These are phyloP conservation scores for Menidia beryllina DNA, from an alignment of 2,113 vertebrate genomes.

Conservation along the genomic window DNA sequence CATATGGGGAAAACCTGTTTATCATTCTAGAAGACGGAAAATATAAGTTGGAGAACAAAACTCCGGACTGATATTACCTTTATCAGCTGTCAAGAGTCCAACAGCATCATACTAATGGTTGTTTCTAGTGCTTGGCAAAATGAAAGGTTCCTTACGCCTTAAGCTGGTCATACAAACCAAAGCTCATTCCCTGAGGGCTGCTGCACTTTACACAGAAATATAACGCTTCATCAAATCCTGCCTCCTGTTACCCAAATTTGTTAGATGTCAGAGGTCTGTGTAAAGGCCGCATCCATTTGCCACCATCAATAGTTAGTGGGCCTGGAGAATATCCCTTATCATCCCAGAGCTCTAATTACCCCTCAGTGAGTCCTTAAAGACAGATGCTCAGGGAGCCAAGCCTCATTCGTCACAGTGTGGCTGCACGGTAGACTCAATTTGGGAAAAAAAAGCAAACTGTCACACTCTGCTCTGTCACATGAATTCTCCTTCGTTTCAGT, in stretches of 20 bases:
- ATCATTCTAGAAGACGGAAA: too few species aligned
- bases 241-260: slow-evolving; percentile 39
- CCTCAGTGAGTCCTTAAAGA: slow-evolving; percentile 73
- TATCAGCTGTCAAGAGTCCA: too few species aligned
- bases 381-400: slow-evolving; percentile 78
- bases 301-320: slow-evolving; percentile 58
- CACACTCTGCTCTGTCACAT: slow-evolving; percentile 76
- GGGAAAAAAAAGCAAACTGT: slow-evolving; percentile 73
- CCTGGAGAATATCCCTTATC: slow-evolving; percentile 64
- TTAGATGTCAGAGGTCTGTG: slow-evolving; percentile 64
- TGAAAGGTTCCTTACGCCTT: slow-evolving; percentile 15
- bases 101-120: slow-evolving; percentile 17
- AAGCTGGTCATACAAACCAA: slow-evolving; percentile 34
- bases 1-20: background rate
- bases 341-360: slow-evolving; percentile 74
- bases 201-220: slow-evolving; percentile 62
- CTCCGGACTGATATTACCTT: too few species aligned
- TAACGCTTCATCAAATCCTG: slow-evolving; percentile 42
- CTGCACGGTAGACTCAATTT: slow-evolving; percentile 73
- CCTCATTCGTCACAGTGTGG: slow-evolving; percentile 79
- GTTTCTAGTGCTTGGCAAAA: slow-evolving; percentile 6
- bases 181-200: slow-evolving; percentile 42
- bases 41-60: too few species aligned
- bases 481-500: slow-evolving; percentile 75
- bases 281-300: slow-evolving; percentile 59